phyloP scores from a whole-genome alignment of 2,888 invertebrate species.

The Dendrolimus pini region DNA sequence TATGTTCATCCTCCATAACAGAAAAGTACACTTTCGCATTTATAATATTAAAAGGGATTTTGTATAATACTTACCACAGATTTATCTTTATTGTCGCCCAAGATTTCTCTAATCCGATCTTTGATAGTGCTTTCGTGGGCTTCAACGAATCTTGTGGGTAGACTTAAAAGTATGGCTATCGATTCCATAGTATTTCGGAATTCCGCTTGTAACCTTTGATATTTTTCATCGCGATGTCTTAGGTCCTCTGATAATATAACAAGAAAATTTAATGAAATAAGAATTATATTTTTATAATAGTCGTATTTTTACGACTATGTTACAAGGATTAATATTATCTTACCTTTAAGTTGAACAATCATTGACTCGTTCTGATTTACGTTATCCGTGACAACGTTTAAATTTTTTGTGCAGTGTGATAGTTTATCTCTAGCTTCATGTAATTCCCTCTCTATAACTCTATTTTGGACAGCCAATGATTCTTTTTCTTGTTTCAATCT shows the following conservation, averaged over 20 bases:
- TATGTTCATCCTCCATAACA: too few relatives aligned
- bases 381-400: constrained; percentile 81
- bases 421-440: constrained; percentile 82
- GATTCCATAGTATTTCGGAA: constrained; percentile 83
- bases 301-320: too few relatives aligned
- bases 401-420: constrained; percentile 78
- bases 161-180: constrained; percentile 81
- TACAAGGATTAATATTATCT: background rate
- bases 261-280: background rate
- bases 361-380: constrained; percentile 82
- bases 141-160: constrained; percentile 84
- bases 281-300: too few relatives aligned
- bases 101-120: constrained; percentile 85
- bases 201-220: constrained; percentile 80
- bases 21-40: too few relatives aligned
- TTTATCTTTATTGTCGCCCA: constrained; percentile 87
- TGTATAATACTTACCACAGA: constrained; percentile 75
- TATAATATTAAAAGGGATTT: too few relatives aligned
- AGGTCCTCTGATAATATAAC: constrained; percentile 75
- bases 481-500: constrained; percentile 87
- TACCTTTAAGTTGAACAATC: constrained; percentile 82
- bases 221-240: constrained; percentile 82
- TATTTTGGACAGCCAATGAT: constrained; percentile 81
- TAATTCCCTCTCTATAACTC: constrained; percentile 84
- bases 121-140: constrained; percentile 87